Conservation (phyloP, 2,797 vertebrate species). For the Xiphorhynchus erythropygius region DNA sequence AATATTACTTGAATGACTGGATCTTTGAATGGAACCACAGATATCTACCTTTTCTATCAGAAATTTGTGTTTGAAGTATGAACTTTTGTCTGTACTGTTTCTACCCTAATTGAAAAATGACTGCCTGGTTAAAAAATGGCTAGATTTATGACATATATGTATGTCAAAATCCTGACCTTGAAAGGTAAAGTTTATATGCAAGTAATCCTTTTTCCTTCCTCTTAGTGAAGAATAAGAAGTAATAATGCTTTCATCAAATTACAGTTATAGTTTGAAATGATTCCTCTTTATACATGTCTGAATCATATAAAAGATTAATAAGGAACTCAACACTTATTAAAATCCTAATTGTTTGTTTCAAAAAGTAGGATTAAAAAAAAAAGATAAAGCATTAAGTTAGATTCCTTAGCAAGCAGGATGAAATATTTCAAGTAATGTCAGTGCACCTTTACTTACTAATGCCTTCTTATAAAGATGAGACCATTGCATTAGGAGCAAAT, state of each 20-base stretch:
- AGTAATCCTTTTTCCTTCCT: background rate
- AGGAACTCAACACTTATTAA: background rate
- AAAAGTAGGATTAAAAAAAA: background rate
- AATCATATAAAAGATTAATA: background rate
- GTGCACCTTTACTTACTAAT: background rate
- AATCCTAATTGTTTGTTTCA: background rate
- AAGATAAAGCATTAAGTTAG: background rate
- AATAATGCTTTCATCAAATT: background rate
- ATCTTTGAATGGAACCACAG: background rate
- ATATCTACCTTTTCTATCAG: background rate
- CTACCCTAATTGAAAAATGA: background rate
- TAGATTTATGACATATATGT: background rate
- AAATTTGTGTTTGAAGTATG: background rate
- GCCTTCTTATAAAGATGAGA: background rate
- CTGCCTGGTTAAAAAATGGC: background rate
- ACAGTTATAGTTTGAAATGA: background rate
- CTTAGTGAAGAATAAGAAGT: background rate
- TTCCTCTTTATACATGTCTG: background rate
- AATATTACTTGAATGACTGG: background rate
- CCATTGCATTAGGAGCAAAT: background rate
- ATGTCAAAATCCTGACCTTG: background rate
- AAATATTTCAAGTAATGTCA: background rate
- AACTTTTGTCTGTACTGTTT: background rate
- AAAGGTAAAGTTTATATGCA: background rate
- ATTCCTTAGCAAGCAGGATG: background rate